A percentile compares a stretch with the other conserved stretches of the same genome.
Evolutionary conservation across 2,888 invertebrate genomes (phyloP).

Genomic region (Panopea generosa): DNA sequence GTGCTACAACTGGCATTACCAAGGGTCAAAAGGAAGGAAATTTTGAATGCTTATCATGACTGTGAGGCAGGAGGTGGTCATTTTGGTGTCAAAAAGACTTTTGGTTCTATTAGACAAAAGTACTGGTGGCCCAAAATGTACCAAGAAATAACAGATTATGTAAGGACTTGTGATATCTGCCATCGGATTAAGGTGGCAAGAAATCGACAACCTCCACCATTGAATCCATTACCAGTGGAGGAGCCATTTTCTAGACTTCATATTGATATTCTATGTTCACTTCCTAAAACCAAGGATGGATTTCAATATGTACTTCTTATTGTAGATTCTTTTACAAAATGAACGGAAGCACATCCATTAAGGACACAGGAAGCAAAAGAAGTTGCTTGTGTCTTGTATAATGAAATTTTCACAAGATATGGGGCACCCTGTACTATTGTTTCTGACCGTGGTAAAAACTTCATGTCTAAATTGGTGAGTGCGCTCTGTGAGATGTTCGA

Average conservation of each 20-base stretch:
- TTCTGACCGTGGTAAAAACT: too few species aligned
- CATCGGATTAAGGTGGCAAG: constrained; percentile 8
- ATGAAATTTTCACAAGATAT: constrained; percentile 46
- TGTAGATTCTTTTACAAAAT: too few species aligned
- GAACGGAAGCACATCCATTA: too few species aligned
- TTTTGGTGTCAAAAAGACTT: constrained; percentile 32
- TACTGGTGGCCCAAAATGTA: constrained; percentile 47
- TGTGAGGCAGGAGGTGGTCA: too few species aligned
- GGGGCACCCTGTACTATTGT: constrained; percentile 45
- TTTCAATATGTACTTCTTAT: too few species aligned
- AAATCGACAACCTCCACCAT: not conserved
- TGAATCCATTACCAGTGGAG: constrained; percentile 6
- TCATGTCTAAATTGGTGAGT: too few species aligned
- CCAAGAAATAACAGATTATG: too few species aligned
- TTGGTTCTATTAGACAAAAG: constrained; percentile 26
- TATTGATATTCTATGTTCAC: constrained; percentile 43
- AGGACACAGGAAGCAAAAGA: too few species aligned
- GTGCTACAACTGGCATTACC: constrained; percentile 19
- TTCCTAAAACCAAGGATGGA: too few species aligned
- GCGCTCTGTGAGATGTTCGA: constrained; percentile 56
- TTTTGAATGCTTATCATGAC: constrained; percentile 29
- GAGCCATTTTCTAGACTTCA: constrained; percentile 28
- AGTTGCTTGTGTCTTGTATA: constrained; percentile 46
- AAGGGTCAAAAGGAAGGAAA: not conserved
- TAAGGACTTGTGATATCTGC: too few species aligned